phyloP scores from a whole-genome alignment of 1,140 invertebrate species.

The Sinonovacula constricta region DNA sequence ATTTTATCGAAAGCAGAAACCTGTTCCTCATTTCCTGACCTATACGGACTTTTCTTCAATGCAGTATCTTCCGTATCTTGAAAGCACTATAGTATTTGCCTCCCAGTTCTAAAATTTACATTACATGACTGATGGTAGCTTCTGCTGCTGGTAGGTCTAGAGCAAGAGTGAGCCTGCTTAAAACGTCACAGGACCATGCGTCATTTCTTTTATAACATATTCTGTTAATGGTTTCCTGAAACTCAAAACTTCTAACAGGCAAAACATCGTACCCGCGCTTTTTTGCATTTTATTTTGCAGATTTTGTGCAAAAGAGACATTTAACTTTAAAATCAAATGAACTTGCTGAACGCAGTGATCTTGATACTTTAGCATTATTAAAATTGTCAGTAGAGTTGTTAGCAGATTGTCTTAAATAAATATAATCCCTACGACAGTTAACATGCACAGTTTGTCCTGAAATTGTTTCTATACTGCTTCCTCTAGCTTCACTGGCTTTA shows the following conservation, averaged over 20 bases:
- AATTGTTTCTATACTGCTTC: too few relatives aligned
- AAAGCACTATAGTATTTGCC: constrained; percentile 6
- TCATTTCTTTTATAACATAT: constrained; percentile 29
- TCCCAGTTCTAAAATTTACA: constrained; percentile 51
- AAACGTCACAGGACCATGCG: constrained; percentile 31
- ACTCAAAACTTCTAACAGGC: constrained; percentile 38
- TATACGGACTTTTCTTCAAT: neutral
- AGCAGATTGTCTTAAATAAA: too few relatives aligned
- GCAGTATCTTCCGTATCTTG: neutral
- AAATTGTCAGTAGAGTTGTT: too few relatives aligned
- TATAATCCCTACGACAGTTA: too few relatives aligned
- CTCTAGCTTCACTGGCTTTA: too few relatives aligned
- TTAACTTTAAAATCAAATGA: constrained; percentile 38
- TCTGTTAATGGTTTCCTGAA: constrained; percentile 34
- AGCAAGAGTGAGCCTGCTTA: constrained; percentile 12
- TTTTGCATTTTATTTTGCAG: constrained; percentile 12
- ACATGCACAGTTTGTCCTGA: too few relatives aligned
- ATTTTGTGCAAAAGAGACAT: constrained; percentile 39
- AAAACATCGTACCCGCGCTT: constrained; percentile 11
- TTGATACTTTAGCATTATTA: too few relatives aligned
- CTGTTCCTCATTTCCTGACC: constrained; percentile 18
- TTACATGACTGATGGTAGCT: constrained; percentile 47
- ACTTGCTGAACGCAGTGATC: too few relatives aligned
- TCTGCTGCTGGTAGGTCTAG: constrained; percentile 49
- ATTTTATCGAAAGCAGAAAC: constrained; percentile 34